Evolutionary conservation across 2,888 invertebrate species (phyloP).

Genomic region (Operophtera brumata): DNA sequence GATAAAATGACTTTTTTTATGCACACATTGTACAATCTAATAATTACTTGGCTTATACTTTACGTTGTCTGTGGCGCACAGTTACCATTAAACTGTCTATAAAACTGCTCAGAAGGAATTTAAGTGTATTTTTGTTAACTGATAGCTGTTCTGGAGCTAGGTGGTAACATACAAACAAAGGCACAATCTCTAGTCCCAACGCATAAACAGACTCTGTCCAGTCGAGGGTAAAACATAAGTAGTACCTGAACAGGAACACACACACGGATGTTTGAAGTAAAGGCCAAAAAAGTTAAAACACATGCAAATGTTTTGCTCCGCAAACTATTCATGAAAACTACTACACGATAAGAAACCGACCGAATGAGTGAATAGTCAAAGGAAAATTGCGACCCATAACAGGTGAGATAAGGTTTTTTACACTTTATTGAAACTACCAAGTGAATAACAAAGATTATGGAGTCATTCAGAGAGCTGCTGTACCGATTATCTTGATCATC

Average conservation of each 20-base stretch:
- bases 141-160: no score
- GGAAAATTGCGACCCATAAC: conserved; percentile 21
- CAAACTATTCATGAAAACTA: conserved; percentile 45
- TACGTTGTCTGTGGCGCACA: no score
- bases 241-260: conserved; percentile 32
- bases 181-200: no score
- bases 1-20: no score
- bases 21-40: no score
- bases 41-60: neutral
- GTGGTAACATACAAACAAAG: no score
- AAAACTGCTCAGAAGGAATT: neutral
- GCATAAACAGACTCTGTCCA: no score
- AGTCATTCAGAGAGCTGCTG: neutral
- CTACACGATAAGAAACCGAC: conserved; percentile 29
- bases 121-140: conserved; percentile 1
- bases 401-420: conserved; percentile 22
- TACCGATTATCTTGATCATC: no score
- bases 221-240: no score
- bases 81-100: no score
- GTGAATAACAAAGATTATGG: conserved; percentile 22
- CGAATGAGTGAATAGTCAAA: conserved; percentile 24
- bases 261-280: conserved; percentile 25
- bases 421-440: conserved; percentile 19
- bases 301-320: conserved; percentile 32
- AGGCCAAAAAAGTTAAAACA: conserved; percentile 28